These are phyloP conservation scores for Blastobasis adustella DNA, from an alignment of 2,888 invertebrate genomes.

Conservation along the genomic window DNA sequence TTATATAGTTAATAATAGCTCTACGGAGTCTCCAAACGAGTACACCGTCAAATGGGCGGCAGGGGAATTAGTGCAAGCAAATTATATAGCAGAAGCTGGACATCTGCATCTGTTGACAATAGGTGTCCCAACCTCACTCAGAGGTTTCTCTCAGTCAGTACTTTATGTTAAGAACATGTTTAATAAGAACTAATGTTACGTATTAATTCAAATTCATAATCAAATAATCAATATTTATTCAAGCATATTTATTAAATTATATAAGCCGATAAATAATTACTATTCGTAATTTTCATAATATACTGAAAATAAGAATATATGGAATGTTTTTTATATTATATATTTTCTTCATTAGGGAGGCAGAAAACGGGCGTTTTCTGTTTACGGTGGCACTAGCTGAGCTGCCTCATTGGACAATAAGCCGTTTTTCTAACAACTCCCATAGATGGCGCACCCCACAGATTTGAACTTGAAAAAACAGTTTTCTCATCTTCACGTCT, in stretches of 20 bases:
- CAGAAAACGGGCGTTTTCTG: too few relatives aligned
- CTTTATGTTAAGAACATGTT: slow-evolving; percentile 38
- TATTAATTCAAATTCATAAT: too few relatives aligned
- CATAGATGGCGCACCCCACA: too few relatives aligned
- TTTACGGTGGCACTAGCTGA: too few relatives aligned
- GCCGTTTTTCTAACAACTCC: too few relatives aligned
- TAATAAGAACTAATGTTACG: slow-evolving; percentile 10
- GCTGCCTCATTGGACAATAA: too few relatives aligned
- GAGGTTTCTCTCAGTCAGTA: slow-evolving; percentile 52
- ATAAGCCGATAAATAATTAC: neutral
- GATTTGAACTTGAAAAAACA: too few relatives aligned
- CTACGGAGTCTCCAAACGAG: slow-evolving; percentile 17
- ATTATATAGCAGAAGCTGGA: slow-evolving; percentile 55
- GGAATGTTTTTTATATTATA: too few relatives aligned
- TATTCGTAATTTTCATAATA: too few relatives aligned
- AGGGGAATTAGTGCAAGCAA: slow-evolving; percentile 36
- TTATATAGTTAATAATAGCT: slow-evolving; percentile 36
- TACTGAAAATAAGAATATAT: too few relatives aligned
- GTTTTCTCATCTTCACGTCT: too few relatives aligned
- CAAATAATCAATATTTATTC: neutral
- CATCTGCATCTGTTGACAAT: slow-evolving; percentile 40
- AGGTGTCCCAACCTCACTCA: slow-evolving; percentile 44
- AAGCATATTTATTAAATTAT: neutral
- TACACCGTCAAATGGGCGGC: slow-evolving; percentile 49
- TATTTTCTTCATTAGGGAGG: too few relatives aligned